Conservation (phyloP, 2,113 vertebrate genomes). For the Odontophorus gujanensis region DNA sequence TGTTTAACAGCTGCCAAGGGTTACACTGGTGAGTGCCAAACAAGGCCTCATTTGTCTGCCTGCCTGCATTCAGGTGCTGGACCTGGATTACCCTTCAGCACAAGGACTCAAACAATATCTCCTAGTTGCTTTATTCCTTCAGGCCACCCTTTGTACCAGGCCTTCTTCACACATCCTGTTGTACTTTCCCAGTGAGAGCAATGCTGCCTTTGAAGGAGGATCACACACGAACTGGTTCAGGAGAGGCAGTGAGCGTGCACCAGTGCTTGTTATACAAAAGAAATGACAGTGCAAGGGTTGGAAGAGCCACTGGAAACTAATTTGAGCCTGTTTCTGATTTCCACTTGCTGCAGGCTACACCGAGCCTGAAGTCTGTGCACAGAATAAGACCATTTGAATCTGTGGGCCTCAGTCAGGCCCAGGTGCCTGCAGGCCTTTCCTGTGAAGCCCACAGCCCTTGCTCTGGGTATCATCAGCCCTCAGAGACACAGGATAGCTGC, state of each 20-base stretch:
- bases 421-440: fast-evolving
- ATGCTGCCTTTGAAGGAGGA: neutral
- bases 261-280: neutral
- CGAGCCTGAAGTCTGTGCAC: neutral
- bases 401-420: neutral
- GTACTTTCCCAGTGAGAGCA: neutral
- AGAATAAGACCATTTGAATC: neutral
- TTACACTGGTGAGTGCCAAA: neutral
- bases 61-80: neutral
- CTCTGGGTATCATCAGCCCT: neutral
- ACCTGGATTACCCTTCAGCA: neutral
- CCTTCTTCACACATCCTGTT: neutral
- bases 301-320: neutral
- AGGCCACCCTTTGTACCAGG: neutral
- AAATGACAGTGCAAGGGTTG: neutral
- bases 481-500: neutral
- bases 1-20: neutral
- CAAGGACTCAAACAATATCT: neutral
- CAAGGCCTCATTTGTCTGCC: neutral
- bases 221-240: neutral
- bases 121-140: neutral
- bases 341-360: neutral
- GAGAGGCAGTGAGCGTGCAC: neutral
- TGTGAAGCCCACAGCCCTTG: neutral
- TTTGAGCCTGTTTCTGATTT: neutral